Percentiles rank a stretch among this genome's conserved stretches.
Conservation (phyloP, 2,797 vertebrate genomes). For the Antennarius maculatus region DNA sequence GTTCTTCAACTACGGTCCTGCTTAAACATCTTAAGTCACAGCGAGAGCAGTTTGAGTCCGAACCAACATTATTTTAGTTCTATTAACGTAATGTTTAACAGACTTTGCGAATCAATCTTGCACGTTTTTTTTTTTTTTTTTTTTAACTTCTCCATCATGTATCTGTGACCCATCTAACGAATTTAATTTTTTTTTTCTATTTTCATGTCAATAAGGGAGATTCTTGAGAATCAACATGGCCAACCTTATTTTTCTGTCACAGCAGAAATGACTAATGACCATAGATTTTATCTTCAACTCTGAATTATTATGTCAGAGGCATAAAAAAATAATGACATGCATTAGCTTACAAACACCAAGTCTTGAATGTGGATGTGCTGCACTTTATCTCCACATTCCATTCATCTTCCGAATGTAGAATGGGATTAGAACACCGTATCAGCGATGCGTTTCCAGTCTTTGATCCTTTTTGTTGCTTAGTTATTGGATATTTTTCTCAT, state of each 20-base stretch:
- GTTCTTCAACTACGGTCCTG: neutral
- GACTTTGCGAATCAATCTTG: slow-evolving; percentile 2
- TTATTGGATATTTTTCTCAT: slow-evolving; percentile 26
- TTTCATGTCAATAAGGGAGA: slow-evolving; percentile 18
- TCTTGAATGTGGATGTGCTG: slow-evolving; percentile 6
- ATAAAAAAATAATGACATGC: slow-evolving; percentile 50
- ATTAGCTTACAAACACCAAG: slow-evolving; percentile 37
- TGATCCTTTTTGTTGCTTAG: neutral
- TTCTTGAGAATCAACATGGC: slow-evolving; percentile 3
- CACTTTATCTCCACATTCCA: neutral
- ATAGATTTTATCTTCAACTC: slow-evolving; percentile 35
- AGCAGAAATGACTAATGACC: slow-evolving; percentile 42
- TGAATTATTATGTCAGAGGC: slow-evolving; percentile 36
- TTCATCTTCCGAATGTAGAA: neutral
- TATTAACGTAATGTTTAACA: slow-evolving; percentile 1
- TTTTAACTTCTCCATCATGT: slow-evolving; percentile 20
- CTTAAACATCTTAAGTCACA: slow-evolving; percentile 6
- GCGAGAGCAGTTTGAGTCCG: slow-evolving; percentile 2
- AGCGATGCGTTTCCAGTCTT: slow-evolving; percentile 9
- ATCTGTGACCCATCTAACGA: slow-evolving; percentile 10
- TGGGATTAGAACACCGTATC: neutral
- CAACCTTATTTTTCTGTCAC: slow-evolving; percentile 31
- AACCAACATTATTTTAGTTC: slow-evolving; percentile 7
- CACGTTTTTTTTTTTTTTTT: slow-evolving; percentile 7
- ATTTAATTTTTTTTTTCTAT: slow-evolving; percentile 5